Evolutionary conservation across 2,888 invertebrate genomes (phyloP), one percentile per base, ranked within the genome.

Genomic region (Athetis lepigone): DNA sequence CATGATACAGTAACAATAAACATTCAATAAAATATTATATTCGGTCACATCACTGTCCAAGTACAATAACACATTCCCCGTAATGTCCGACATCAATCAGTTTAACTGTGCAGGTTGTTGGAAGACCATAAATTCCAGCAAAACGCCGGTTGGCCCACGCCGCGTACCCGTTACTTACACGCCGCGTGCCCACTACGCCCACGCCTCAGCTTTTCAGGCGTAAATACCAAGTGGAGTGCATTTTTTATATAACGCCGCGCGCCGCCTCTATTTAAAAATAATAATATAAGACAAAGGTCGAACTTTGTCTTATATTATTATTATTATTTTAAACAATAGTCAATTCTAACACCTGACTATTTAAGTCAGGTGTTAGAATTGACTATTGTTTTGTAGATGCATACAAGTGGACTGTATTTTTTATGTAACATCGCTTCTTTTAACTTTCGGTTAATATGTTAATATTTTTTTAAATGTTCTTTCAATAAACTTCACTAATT

Each of bases 111-210:
- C 2, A 11, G 9, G 5, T 36, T 16, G 16, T 13, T 13, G 37
- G 16, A 69, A 45, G n/a, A 13, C 39, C 27, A 59, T 21, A 11
- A 13, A 43, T 37, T 29, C 4, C 11, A 23, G 29, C 11, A 37
- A 29, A 11, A 2, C 27, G 13, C 23, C n/a, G 19, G 9, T n/a
- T 16, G 13, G 4, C 19, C 36, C 27, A 42, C 40, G 1, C 4
- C 36, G 11, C 40, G 46, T 19, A 47, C n/a, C n/a, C n/a, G n/a
- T n/a, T n/a, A n/a, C n/a, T n/a, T n/a, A n/a, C n/a, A n/a, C n/a
- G n/a, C n/a, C n/a, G n/a, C n/a, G n/a, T n/a, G n/a, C n/a, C n/a
- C 65, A 29, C 4, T 4, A 36, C 45, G 9, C 66, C 66, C 39
- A 71, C 72, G 9, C 39, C 1, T 19, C 21, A n/a, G 23, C 25